Evolutionary conservation across 2,797 vertebrate genomes (phyloP), one percentile per base, ranked within the genome.

Genomic region (Mycteria americana): DNA sequence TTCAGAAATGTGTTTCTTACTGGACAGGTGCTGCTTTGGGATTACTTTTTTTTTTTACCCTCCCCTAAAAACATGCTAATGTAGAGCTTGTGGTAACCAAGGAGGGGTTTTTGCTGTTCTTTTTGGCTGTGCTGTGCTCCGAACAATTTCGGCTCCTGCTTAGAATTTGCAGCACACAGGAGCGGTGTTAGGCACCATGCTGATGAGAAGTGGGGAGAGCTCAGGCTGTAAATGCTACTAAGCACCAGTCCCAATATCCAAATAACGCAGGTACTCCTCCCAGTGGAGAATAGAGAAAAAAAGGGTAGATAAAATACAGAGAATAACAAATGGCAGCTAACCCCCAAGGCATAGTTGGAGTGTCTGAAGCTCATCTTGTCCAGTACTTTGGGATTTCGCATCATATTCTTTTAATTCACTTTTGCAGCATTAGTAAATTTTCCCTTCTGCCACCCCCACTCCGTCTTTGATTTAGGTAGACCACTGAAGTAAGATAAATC

Each of bases 151-250:
- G 11, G n/a, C 65, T 85, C 57, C 82, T 94, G 74, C 45, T 90
- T 81, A 73, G 67, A 83, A 94, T 97, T 91, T 97, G 72, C 62
- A 89, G 70, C 82, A 59, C 65, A 63, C 25, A 28, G 64, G 68
- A 88, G 37, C 1, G 0, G 78, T 89, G 60, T 81, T 37, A 17
- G 81, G 60, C 41, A 88, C 46, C 9, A 3, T 67, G 73, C 84
- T 93, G 91, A 27, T 64, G 69, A 75, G 53, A 60, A 84, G 56
- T 1, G 0, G 62, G 57, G 41, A 89, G n/a, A 60, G 35, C 59
- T 95, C 53, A 14, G 72, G 77, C 76, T 95, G 43, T 39, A 64
- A 53, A 60, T 41, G 48, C 73, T 81, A 59, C 79, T 84, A 33
- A 93, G 73, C 77, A 75, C 33, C 43, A n/a, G 69, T 85, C 76